Base-by-base conservation (phyloP, 2,888 invertebrate genomes). In the Leuctra nigra region DNA sequence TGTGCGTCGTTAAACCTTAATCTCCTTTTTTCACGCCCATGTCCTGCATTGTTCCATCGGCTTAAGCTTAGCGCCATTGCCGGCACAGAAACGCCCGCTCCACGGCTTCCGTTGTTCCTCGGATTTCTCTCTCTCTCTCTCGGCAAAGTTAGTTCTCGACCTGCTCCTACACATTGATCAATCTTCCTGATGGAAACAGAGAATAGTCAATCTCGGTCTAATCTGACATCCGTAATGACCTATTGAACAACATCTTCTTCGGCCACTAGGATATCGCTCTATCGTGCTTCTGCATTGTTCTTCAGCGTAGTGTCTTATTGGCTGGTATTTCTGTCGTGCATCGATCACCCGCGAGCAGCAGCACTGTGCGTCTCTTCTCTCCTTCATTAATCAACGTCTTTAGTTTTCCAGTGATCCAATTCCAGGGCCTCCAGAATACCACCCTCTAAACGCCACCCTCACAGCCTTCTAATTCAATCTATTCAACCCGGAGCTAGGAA, bases 361-460 rank as follows among this genome's bases (percentile, higher is more conserved):
- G 44, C 22, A 44, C 44, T n/a, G 20, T 23, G 44, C 23, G 13
- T 41, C 24, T 11, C 23, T 3, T 33, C 24, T 36, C 46, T 39
- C 46, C 24, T 55, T 56, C 58, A 58, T 58, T 58, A 58, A 58
- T 58, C 58, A 58, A 58, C 55, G 54, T 58, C 58, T 55, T 58
- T 58, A 55, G 50, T 50, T 58, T 58, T 58, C 47, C 38, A 29
- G 58, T 53, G 55, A 55, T 55, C 58, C 58, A 55, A 58, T 55
- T 58, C 47, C 54, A 33, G n/a, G 53, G 44, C 9, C 23, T 23
- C 18, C 11, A 23, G 44, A 44, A 20, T 44, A 20, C 44, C 44
- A 20, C 44, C 44, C 41, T 6, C 18, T 36, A 7, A 25, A 3
- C 24, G 24, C 23, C 16, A 6, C 29, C 33, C 14, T 29, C 48